phyloP scores from a whole-genome alignment of 92 coral and sea anemone genomes.

The Siderastrea radians region DNA sequence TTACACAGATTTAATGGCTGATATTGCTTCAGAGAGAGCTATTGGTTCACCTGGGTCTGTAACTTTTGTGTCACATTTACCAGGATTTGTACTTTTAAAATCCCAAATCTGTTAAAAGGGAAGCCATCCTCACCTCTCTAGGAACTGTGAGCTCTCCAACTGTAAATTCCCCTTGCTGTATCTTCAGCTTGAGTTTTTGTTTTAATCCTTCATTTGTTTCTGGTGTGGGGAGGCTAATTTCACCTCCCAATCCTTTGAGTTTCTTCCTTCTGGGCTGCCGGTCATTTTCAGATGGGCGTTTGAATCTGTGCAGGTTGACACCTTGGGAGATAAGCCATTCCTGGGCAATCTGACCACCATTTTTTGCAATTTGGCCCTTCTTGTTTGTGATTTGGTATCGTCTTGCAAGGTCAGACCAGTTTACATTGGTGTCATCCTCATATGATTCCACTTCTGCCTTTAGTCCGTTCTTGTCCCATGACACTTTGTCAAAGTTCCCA shows the following conservation, averaged over 20 bases:
- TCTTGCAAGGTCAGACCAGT: too few species aligned
- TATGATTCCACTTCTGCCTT: conserved; percentile 58
- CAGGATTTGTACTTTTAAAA: too few species aligned
- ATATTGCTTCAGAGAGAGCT: too few species aligned
- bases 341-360: too few species aligned
- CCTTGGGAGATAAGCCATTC: conserved; percentile 51
- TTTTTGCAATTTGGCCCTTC: too few species aligned
- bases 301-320: conserved; percentile 59
- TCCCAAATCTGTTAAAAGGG: too few species aligned
- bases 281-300: conserved; percentile 1
- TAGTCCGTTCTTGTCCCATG: conserved; percentile 54
- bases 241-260: conserved; percentile 56
- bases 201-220: conserved; percentile 47
- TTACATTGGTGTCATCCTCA: too few species aligned
- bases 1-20: too few species aligned
- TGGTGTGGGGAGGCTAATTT: conserved; percentile 53
- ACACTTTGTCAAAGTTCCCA: conserved; percentile 38
- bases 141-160: conserved; percentile 52
- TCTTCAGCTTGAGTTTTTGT: conserved; percentile 33
- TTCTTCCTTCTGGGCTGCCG: conserved; percentile 40
- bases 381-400: too few species aligned
- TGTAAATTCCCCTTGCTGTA: conserved; percentile 56
- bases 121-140: too few species aligned
- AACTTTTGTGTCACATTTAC: too few species aligned
- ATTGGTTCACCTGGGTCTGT: too few species aligned